A percentile compares a stretch with the other conserved stretches of the same genome.
phyloP scores from a whole-genome alignment of 2,113 vertebrate species.

The Hassar affinis region DNA sequence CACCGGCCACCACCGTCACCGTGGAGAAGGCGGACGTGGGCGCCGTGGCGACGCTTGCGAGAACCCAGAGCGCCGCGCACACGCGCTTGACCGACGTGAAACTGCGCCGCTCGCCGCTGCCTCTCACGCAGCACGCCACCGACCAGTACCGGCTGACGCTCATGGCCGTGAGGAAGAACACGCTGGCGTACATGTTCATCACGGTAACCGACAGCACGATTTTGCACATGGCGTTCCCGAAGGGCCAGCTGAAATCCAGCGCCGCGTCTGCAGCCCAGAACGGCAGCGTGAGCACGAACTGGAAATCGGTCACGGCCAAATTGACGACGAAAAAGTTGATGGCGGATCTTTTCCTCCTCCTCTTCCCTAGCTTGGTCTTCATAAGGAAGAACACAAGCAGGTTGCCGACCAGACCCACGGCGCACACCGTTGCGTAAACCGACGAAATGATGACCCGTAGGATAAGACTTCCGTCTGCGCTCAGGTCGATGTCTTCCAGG shows the following conservation, averaged over 20 bases:
- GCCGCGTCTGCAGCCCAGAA: conserved; percentile 77
- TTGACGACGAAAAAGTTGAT: conserved; percentile 75
- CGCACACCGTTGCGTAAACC: conserved; percentile 74
- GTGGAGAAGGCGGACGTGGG: conserved; percentile 72
- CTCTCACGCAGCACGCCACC: conserved; percentile 56
- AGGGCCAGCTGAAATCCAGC: conserved; percentile 79
- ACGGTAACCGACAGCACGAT: conserved; percentile 74
- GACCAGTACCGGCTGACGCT: conserved; percentile 75
- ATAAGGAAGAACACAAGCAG: conserved; percentile 74
- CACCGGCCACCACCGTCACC: conserved; percentile 63
- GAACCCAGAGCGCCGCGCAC: conserved; percentile 70
- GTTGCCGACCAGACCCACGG: conserved; percentile 69
- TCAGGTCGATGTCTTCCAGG: conserved; percentile 65
- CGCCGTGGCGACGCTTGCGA: conserved; percentile 64
- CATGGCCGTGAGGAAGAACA: conserved; percentile 76
- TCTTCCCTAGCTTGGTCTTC: conserved; percentile 61
- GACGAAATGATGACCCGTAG: conserved; percentile 70
- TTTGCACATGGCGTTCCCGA: conserved; percentile 73
- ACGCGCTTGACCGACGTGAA: conserved; percentile 64
- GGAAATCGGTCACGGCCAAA: conserved; percentile 74
- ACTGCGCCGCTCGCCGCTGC: conserved; percentile 36
- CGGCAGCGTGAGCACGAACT: conserved; percentile 76
- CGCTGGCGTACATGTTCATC: conserved; percentile 78
- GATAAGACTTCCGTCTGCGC: conserved; percentile 65
- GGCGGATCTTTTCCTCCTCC: conserved; percentile 65